Conservation (phyloP, 1,140 invertebrate genomes). For the Monochamus saltuarius region DNA sequence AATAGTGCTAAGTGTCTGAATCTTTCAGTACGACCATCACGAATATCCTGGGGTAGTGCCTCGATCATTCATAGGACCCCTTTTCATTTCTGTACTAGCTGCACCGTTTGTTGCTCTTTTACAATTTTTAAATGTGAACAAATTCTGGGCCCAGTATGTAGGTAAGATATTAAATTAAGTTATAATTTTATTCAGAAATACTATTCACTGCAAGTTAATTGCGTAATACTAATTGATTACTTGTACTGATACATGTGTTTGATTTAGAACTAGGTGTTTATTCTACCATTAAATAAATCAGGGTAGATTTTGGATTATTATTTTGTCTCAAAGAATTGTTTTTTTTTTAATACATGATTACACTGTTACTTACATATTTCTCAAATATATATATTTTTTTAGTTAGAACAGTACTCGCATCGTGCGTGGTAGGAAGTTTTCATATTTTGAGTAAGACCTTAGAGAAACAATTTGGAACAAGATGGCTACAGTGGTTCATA, state of each 20-base stretch:
- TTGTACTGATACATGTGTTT: no score
- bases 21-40: constrained; percentile 91
- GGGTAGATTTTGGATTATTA: no score
- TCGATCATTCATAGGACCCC: constrained; percentile 90
- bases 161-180: constrained; percentile 64
- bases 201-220: constrained; percentile 24
- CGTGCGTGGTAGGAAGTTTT: constrained; percentile 74
- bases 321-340: no score
- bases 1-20: constrained; percentile 9
- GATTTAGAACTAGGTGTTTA: no score
- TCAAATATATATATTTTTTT: constrained; percentile 52
- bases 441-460: constrained; percentile 71
- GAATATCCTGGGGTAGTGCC: constrained; percentile 99
- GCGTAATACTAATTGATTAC: not conserved
- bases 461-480: constrained; percentile 73
- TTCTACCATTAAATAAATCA: no score
- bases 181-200: not conserved
- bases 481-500: constrained; percentile 80
- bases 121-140: constrained; percentile 71
- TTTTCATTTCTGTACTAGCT: constrained; percentile 79
- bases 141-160: constrained; percentile 88
- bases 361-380: no score
- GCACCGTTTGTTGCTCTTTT: constrained; percentile 72
- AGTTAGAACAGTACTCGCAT: constrained; percentile 82
- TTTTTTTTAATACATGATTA: no score